Evolutionary conservation across 1,140 invertebrate species (phyloP).

Genomic region (Magallana angulata): DNA sequence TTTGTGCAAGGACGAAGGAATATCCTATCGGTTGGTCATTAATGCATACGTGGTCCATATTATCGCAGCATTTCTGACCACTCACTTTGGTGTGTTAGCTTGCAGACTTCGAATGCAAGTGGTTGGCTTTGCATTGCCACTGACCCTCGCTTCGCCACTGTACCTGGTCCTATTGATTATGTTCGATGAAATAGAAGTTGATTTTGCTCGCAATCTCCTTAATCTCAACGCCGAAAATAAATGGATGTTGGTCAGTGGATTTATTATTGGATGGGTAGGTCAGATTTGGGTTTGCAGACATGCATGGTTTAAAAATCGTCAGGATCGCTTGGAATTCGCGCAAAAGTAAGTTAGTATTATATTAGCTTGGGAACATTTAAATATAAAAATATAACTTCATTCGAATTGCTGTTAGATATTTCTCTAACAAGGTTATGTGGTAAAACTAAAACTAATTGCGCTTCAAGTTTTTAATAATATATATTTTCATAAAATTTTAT

Average conservation of each 20-base stretch:
- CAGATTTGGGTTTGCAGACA: slow-evolving; percentile 7
- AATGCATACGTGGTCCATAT: slow-evolving; percentile 58
- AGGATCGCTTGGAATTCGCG: slow-evolving; percentile 50
- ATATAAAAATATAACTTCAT: background rate
- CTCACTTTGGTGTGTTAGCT: slow-evolving; percentile 62
- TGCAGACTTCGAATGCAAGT: slow-evolving; percentile 67
- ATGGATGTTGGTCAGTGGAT: slow-evolving; percentile 8
- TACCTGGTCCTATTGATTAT: slow-evolving; percentile 54
- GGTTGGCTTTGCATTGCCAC: slow-evolving; percentile 63
- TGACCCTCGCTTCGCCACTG: slow-evolving; percentile 60
- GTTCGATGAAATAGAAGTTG: background rate
- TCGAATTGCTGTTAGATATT: background rate
- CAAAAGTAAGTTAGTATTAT: slow-evolving; percentile 27
- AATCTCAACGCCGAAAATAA: slow-evolving; percentile 40
- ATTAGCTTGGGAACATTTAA: background rate
- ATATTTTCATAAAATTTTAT: no score
- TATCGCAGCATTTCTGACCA: slow-evolving; percentile 58
- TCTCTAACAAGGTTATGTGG: no score
- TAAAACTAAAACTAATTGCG: no score
- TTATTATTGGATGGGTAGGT: slow-evolving; percentile 9
- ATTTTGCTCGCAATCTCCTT: slow-evolving; percentile 5
- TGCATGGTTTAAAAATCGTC: background rate
- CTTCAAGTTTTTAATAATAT: no score
- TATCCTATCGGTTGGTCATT: slow-evolving; percentile 1
- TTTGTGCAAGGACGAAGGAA: background rate